A percentile compares a stretch with the other conserved stretches of the same genome.
These are phyloP conservation scores for Ceyx margarethae DNA, from an alignment of 2,113 vertebrate genomes.

Conservation along the genomic window DNA sequence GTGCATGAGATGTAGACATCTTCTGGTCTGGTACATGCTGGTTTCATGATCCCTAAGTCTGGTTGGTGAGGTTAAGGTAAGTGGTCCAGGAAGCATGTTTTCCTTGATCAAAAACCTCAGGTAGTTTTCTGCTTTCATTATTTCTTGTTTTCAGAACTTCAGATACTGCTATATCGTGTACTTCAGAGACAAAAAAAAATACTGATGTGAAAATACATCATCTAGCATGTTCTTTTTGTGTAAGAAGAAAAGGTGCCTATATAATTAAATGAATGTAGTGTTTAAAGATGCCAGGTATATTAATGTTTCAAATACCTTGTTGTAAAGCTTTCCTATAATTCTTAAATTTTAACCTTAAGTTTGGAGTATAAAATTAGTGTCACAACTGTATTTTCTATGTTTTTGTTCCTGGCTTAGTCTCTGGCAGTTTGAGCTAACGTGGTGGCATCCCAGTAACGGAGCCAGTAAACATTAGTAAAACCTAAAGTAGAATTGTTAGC, in stretches of 20 bases:
- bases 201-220: neutral
- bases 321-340: neutral
- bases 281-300: neutral
- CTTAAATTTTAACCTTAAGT: neutral
- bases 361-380: neutral
- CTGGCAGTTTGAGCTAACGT: neutral
- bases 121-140: neutral
- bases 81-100: neutral
- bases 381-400: neutral
- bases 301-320: neutral
- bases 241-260: neutral
- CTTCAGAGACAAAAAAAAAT: neutral
- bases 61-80: neutral
- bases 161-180: neutral
- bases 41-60: neutral
- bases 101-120: fast-evolving
- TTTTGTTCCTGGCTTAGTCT: neutral
- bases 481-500: neutral
- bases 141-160: neutral
- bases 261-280: neutral
- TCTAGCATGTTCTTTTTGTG: neutral
- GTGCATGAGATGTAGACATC: neutral
- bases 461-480: neutral
- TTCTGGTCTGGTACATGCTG: neutral
- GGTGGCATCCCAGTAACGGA: neutral